Conservation (phyloP, 2,797 vertebrate genomes). For the Pangasius krempfi region DNA sequence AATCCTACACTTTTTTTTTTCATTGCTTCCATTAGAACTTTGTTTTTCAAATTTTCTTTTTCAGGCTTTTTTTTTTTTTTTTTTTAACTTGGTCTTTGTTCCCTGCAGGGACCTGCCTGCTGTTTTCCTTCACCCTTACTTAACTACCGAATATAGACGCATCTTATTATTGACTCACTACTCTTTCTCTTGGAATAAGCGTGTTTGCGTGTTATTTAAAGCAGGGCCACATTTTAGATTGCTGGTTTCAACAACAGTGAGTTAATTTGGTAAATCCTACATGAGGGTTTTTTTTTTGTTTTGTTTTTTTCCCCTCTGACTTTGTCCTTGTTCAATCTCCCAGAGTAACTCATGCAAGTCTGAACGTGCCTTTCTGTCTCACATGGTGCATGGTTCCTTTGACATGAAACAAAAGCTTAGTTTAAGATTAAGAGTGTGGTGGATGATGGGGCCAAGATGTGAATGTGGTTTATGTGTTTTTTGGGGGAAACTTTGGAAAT, state of each 20-base stretch:
- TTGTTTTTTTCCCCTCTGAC: neutral
- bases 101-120: constrained; percentile 8
- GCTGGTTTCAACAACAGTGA: neutral
- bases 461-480: neutral
- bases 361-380: constrained; percentile 32
- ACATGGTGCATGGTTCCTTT: constrained; percentile 29
- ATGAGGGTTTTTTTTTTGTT: neutral
- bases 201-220: neutral
- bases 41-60: constrained; percentile 9
- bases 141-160: constrained; percentile 13
- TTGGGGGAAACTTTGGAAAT: neutral
- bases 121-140: constrained; percentile 12
- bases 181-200: neutral
- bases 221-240: constrained; percentile 1
- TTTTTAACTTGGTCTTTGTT: neutral
- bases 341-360: constrained; percentile 21
- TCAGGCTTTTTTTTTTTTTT: neutral
- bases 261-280: constrained; percentile 21
- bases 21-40: neutral
- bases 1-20: neutral
- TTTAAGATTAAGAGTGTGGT: constrained; percentile 26
- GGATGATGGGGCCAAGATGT: neutral
- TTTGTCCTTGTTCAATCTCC: constrained; percentile 26
- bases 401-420: constrained; percentile 42
- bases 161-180: neutral